Conservation (phyloP, 2,888 invertebrate genomes). For the Dryomyza anilis region DNA sequence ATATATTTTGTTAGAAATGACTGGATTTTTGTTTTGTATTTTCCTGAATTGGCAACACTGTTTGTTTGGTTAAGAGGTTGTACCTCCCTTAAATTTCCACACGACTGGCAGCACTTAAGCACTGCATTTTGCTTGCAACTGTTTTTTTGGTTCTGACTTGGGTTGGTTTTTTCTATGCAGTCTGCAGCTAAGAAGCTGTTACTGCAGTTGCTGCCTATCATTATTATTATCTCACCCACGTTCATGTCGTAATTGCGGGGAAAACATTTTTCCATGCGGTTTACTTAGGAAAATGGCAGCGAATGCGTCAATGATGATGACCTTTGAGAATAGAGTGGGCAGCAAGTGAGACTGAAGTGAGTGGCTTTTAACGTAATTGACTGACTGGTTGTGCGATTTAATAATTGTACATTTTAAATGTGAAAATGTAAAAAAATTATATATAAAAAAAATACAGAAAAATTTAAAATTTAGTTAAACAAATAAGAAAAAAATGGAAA, state of each 20-base stretch:
- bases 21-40: too few species aligned
- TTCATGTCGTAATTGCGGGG: conserved; percentile 1
- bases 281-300: conserved; percentile 19
- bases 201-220: not conserved
- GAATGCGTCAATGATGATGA: conserved; percentile 12
- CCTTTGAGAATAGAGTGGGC: conserved; percentile 13
- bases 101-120: conserved; percentile 6
- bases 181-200: too few species aligned
- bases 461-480: not conserved
- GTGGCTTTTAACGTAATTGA: conserved; percentile 45
- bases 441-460: not conserved
- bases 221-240: conserved; percentile 6
- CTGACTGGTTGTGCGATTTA: too few species aligned
- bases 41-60: too few species aligned
- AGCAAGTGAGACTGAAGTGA: conserved; percentile 31
- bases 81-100: too few species aligned
- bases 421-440: too few species aligned
- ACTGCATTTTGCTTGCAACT: conserved; percentile 3
- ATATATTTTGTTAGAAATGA: too few species aligned
- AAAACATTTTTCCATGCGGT: conserved; percentile 20
- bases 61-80: too few species aligned
- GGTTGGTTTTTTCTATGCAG: not conserved
- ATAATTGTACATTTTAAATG: too few species aligned
- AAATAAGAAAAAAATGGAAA: not conserved
- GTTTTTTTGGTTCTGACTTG: not conserved